Evolutionary conservation across 1,140 invertebrate genomes (phyloP), one percentile per base, ranked within the genome.

Genomic region (Philopotamus ludificatus): DNA sequence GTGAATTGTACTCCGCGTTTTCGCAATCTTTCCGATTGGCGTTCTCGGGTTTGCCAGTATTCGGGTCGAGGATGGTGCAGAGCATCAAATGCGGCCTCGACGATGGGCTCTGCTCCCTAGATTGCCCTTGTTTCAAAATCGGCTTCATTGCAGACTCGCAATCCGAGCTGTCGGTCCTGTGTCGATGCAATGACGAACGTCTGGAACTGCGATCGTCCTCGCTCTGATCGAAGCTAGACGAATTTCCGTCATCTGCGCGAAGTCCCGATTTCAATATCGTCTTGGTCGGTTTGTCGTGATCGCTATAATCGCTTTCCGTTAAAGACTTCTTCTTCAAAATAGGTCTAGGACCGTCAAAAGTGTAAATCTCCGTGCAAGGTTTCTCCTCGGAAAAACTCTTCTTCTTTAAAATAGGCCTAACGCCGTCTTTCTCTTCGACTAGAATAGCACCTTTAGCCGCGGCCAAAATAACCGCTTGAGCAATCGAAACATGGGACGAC

Each of bases 301-400:
- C 88, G 63, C 85, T 81, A 71, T 93, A 89, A 59, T 93, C 91
- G 3, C 86, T 85, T 70, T 94, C 92, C 0, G 85, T 85, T 51
- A 86, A 90, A 0, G 88, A 88, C 73, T 92, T 92, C 74, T 93
- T 93, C 72, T 94, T 93, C 7, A 94, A 72, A 72, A 93, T 93
- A 0, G 91, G 90, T 74, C 84, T 87, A 0, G 87, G 87, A 28
- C 80, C 82, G 47, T 86, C 83, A 3, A 71, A 71, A 28, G 71
- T 63, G 18, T 74, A 59, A 66, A 75, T 73, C 54, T 81, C 81
- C 2, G 71, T 74, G 65, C 74, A 74, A 1, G 81, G 78, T 57
- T 79, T 72, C 68, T 84, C 83, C 71, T 85, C 83, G 12, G 83
- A 75, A 75, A 84, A 81, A 82, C 87, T 82, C 80, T 89, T 89